Base-by-base conservation (phyloP, 2,113 vertebrate species). In the Rhizomys pruinosus region DNA sequence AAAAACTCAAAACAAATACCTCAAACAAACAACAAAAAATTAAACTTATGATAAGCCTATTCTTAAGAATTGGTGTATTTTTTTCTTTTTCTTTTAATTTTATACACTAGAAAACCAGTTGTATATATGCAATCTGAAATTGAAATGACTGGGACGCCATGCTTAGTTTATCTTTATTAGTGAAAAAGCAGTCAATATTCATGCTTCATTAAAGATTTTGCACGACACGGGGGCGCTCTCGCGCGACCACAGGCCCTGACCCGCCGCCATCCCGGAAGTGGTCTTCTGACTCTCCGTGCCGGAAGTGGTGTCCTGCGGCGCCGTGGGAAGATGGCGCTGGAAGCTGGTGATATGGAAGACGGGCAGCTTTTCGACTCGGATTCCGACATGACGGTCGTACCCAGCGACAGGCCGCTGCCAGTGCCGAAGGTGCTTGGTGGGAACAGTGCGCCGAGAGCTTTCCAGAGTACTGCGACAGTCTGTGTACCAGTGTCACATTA, bases 311-410 rank as follows among this genome's bases (percentile, higher is more conserved):
- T 20, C 86, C 64, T n/a, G 22, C 37, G n/a, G 55, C 2, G 69
- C 47, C 9, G 73, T 79, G 61, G 73, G 81, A 97, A 97, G 86
- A 99, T 99, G 99, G 98, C 99, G 96, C 87, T 97, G 97, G 97
- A 97, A 17, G 78, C 17, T 74, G 94, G 97, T 32, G 86, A 97
- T 16, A 99, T 99, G 99, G 99, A 98, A 34, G 99, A 99, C 1
- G 99, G 99, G 11, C 99, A 99, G 97, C 92, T 99, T 2, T 99
- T 98, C 0, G 98, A 97, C 11, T 99, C 99, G 12, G 99, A 99
- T 29, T 98, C 98, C 5, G 99, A 99, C 81, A 99, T 99, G 99
- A 92, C 97, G 7, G 97, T 97, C 23, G 78, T 47, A 2, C 96
- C 93, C 19, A 97, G 96, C n/a, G 97, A 98, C 2, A 93, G 61